Evolutionary conservation across 2,888 invertebrate species (phyloP).

Genomic region (Acronicta leporina): DNA sequence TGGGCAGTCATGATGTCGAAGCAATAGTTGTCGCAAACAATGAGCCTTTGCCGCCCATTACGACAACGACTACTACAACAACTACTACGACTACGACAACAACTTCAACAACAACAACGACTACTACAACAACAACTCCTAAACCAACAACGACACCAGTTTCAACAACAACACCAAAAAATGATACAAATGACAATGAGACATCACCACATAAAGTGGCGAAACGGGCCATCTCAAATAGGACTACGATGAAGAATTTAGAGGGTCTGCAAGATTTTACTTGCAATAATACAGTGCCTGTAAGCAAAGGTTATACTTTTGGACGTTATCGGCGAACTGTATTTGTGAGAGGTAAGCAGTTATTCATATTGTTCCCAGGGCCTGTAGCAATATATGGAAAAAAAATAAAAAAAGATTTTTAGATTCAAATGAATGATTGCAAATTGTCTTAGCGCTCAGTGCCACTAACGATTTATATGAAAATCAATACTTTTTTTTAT

Average conservation of each 20-base stretch:
- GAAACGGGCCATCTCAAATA: constrained; percentile 67
- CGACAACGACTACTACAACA: constrained; percentile 67
- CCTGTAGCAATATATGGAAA: no score
- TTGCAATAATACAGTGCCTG: constrained; percentile 89
- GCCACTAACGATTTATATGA: no score
- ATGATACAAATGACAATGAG: constrained; percentile 30
- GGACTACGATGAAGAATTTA: constrained; percentile 58
- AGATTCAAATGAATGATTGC: no score
- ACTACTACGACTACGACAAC: constrained; percentile 61
- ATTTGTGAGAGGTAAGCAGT: constrained; percentile 90
- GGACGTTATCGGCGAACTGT: constrained; percentile 92
- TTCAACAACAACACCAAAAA: constrained; percentile 42
- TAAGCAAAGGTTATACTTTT: constrained; percentile 91
- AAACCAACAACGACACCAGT: constrained; percentile 45
- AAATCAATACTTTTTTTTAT: no score
- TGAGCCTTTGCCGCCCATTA: constrained; percentile 88
- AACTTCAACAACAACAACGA: constrained; percentile 61
- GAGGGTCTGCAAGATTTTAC: constrained; percentile 59
- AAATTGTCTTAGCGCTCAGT: no score
- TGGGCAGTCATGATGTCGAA: constrained; percentile 90
- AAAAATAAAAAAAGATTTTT: no score
- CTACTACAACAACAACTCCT: constrained; percentile 55
- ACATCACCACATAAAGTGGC: constrained; percentile 60
- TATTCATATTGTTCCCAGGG: constrained; percentile 7
- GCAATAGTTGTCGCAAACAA: constrained; percentile 92